Conservation (phyloP, 2,797 vertebrate genomes). For the Gymnopithys bicolor region DNA sequence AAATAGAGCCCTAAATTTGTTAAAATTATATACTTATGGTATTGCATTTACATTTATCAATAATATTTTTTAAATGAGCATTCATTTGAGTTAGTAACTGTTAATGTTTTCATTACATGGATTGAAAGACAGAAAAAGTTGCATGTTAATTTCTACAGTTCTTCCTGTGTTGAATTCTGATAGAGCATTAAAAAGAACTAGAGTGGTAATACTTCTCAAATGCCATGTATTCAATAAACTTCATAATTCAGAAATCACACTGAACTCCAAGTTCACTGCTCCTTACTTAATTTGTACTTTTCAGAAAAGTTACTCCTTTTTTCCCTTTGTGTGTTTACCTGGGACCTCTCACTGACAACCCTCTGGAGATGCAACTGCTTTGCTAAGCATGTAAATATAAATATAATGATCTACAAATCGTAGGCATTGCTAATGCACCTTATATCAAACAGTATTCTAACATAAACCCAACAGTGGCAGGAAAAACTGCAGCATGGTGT, state of each 20-base stretch:
- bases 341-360: background rate
- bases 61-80: background rate
- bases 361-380: background rate
- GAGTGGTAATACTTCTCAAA: background rate
- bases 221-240: background rate
- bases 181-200: background rate
- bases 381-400: background rate
- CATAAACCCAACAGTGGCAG: background rate
- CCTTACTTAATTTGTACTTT: background rate
- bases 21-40: background rate
- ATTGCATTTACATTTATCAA: background rate
- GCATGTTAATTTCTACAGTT: background rate
- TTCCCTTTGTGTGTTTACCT: background rate
- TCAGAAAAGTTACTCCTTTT: background rate
- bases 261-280: background rate
- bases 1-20: background rate
- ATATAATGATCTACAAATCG: background rate
- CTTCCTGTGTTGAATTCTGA: background rate
- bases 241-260: background rate
- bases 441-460: background rate
- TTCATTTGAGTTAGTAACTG: background rate
- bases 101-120: background rate
- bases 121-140: background rate
- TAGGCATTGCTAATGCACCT: background rate
- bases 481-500: background rate